Evolutionary conservation across 2,113 vertebrate species (phyloP), one percentile per base, ranked within the genome.

Genomic region (Tychaedon coryphoeus): DNA sequence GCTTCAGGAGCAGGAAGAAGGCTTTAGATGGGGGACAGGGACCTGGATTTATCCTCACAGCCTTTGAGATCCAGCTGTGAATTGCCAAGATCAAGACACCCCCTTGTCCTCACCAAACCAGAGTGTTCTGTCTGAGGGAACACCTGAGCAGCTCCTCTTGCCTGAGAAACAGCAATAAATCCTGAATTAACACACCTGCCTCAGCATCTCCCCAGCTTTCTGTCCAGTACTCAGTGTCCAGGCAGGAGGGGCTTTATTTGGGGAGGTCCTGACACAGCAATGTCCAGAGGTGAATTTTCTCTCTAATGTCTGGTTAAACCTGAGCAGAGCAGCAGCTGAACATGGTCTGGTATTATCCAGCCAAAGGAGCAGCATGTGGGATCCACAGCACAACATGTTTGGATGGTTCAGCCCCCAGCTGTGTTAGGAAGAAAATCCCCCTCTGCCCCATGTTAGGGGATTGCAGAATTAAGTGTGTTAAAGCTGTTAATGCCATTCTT

Each of bases 261-360:
- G 38, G 45, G 33, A 76, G 8, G 28, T 69, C 56, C 34, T 51
- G 38, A 4, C 69, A 15, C 31, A 29, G 24, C 0, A 0, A 29
- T 1, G 10, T 10, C 24, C 38, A 72, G 50, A 40, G 50, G 26
- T 71, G 25, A 61, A 61, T 4, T 7, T 19, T 58, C 19, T 54
- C 71, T 56, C 54, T 28, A 10, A 70, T 47, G 80, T 33, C 69
- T 77, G 54, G 24, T n/a, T 45, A 9, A 66, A 22, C 1, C 5
- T 17, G 48, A 64, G 25, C 71, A 48, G 60, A 47, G 5, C 65
- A 53, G 5, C 2, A 23, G 42, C 1, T 22, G 42, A 62, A 66
- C 0, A 0, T 2, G 38, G n/a, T 5, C 19, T 10, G 4, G 47
- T 25, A 74, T 53, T 45, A 33, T 2, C 48, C 69, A 60, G 38